Base-by-base conservation (phyloP, 2,888 invertebrate species). In the Acronicta psi region DNA sequence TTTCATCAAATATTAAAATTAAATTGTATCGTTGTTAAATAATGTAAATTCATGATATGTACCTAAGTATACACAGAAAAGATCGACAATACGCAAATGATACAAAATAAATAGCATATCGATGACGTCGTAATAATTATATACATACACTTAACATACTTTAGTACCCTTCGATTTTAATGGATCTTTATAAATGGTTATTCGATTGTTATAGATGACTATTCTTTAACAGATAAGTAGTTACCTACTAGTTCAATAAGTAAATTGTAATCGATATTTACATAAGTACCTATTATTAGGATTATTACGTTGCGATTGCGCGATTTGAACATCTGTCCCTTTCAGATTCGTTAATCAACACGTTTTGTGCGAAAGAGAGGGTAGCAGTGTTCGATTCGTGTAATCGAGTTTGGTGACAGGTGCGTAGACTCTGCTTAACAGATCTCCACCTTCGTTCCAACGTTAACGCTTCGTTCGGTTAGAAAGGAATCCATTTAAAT, bases 151-250 rank as follows among this genome's bases (percentile, higher is more conserved):
- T 87, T 90, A 89, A 85, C 79, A 89, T 92, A 92, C 74, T 90
- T 93, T 93, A 93, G 93, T 93, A 93, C 93, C 93, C 93, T 93
- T 93, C 83, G 85, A 91, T 88, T 91, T 86, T 89, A 90, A 91
- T 90, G 92, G 88, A 91, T 93, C 86, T 86, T 80, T 83, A 84
- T 86, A 88, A 67, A 84, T 86, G 84, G 82, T 90, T 92, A 90
- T 85, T 89, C 87, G 85, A 88, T 85, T 83, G 89, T 90, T 89
- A 88, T 84, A 90, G 81, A 85, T 88, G 88, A 90, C 90, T 92
- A 90, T 88, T 80, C 64, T 83, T 87, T 86, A 81, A 86, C 85
- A 86, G 80, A 86, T 90, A 89, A 72, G 75, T 76, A 77, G 57
- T 67, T 75, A 63, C 75, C 29, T 29, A 29, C 29, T 77, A 76